phyloP scores from a whole-genome alignment of 2,797 vertebrate genomes.

The Pseudochirops cupreus region DNA sequence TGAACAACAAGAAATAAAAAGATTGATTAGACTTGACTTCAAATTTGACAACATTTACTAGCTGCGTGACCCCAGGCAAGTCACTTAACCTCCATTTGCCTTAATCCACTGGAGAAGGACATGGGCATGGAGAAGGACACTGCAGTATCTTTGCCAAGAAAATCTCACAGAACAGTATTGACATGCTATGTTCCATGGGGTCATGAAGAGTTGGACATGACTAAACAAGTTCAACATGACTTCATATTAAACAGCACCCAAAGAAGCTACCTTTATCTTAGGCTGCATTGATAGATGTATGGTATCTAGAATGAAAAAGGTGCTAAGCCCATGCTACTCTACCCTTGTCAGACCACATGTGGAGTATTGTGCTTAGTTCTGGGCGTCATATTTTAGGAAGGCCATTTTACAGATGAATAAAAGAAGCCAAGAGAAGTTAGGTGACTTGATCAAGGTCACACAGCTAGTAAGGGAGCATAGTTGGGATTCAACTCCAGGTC shows the following conservation, averaged over 20 bases:
- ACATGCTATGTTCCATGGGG: too few relatives aligned
- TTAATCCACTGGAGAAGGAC: neutral
- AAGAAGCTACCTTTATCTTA: neutral
- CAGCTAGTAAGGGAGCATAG: neutral
- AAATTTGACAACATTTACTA: neutral
- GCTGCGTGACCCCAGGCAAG: neutral
- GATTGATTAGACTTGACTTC: neutral
- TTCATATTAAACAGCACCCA: neutral
- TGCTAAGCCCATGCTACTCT: neutral
- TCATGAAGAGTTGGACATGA: neutral
- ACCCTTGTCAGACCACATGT: neutral
- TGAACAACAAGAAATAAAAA: neutral
- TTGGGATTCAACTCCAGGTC: neutral
- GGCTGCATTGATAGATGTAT: neutral
- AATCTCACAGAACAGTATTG: neutral
- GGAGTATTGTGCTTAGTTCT: neutral
- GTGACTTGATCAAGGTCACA: neutral
- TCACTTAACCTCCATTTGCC: neutral
- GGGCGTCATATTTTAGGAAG: neutral
- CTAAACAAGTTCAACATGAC: neutral
- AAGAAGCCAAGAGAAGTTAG: neutral
- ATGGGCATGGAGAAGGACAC: too few relatives aligned
- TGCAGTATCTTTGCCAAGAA: neutral
- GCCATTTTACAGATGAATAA: neutral
- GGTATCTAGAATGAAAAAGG: neutral